These are phyloP conservation scores for Hybognathus amarus DNA, from an alignment of 2,797 vertebrate species.

Conservation along the genomic window DNA sequence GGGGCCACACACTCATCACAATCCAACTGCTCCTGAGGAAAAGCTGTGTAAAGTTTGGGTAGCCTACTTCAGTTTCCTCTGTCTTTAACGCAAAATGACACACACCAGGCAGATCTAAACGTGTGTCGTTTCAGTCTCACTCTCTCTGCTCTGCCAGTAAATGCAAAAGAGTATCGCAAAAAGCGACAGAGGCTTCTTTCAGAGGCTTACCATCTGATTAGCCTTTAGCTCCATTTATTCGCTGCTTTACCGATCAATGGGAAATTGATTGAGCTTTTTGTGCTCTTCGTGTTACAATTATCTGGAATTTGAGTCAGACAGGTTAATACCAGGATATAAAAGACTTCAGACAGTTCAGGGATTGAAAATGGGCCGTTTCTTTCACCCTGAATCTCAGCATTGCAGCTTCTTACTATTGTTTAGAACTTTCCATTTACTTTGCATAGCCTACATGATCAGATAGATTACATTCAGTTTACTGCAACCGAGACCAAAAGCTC, in stretches of 20 bases:
- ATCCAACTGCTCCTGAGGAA: background rate
- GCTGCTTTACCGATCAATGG: conserved; percentile 52
- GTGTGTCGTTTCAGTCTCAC: conserved; percentile 77
- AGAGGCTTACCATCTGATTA: conserved; percentile 58
- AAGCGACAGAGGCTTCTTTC: conserved; percentile 8
- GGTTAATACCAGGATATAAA: conserved; percentile 18
- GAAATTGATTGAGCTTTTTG: conserved; percentile 64
- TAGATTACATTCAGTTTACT: background rate
- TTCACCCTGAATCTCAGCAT: conserved; percentile 10
- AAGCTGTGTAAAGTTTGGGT: conserved; percentile 73
- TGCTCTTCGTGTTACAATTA: conserved; percentile 46
- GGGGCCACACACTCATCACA: conserved; percentile 69
- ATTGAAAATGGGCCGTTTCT: conserved; percentile 18
- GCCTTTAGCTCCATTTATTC: conserved; percentile 46
- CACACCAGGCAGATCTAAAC: conserved; percentile 89
- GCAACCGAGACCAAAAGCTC: background rate
- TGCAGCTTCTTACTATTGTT: conserved; percentile 5
- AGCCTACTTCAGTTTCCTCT: conserved; percentile 84
- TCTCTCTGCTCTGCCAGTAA: conserved; percentile 20
- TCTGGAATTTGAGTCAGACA: conserved; percentile 27
- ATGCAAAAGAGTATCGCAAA: conserved; percentile 14
- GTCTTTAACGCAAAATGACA: conserved; percentile 84
- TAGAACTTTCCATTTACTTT: background rate
- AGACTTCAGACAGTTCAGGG: conserved; percentile 20
- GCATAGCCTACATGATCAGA: background rate